Evolutionary conservation across 2,797 vertebrate species (phyloP), one percentile per base, ranked within the genome.

Genomic region (Scleropages formosus): DNA sequence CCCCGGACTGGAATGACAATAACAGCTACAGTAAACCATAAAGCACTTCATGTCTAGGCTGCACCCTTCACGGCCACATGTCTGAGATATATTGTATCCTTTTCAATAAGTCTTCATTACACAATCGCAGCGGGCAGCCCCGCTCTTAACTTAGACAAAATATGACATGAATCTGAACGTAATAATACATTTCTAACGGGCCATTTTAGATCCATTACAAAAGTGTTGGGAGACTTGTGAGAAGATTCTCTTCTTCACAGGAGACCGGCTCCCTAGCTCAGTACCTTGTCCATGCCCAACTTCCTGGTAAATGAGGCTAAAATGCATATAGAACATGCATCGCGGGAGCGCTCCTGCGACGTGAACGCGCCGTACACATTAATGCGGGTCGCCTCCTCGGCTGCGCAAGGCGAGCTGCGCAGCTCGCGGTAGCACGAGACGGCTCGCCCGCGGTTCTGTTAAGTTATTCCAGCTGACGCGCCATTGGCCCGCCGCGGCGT

Each of bases 371-470:
- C 53, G 4, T 58, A 13, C 60, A 61, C 56, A 75, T 75, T 75
- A 60, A 75, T 22, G 16, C 62, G 56, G 73, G 47, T 51, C 15
- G 75, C 56, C 75, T 61, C 46, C 18, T 46, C 68, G 86, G 66
- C 82, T 88, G 87, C 85, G 86, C 87, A 83, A 47, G 72, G 76
- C 49, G 77, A 85, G 82, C 84, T 88, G 88, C 90, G 85, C 88
- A 90, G 88, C 31, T 39, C 89, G 85, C 88, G 88, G 83, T 82
- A 82, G 80, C 88, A 91, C 93, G 90, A 96, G 95, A 95, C 92
- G 90, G 94, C 95, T n/a, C 93, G 94, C 94, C 86, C 95, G 92
- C 89, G 90, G 87, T 90, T 91, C 89, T 85, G 80, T 87, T 93
- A 88, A 89, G 85, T 88, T 78, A 85, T 83, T 89, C 87, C 82